Base-by-base conservation (phyloP, 2,797 vertebrate genomes). In the Spondyliosoma cantharus region DNA sequence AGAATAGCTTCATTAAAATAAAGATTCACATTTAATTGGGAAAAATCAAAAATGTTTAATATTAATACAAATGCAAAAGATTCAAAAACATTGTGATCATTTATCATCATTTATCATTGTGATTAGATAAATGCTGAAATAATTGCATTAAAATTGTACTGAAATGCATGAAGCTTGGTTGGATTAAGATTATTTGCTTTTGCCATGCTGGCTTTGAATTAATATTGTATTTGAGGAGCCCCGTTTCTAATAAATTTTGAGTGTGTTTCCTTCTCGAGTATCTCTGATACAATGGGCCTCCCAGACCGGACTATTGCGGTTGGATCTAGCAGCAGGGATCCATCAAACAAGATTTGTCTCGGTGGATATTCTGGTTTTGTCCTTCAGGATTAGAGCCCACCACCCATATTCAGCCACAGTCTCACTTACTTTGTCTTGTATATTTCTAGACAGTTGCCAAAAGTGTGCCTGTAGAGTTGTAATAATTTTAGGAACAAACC, bases 301-400 rank as follows among this genome's bases (percentile, higher is more conserved):
- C 90, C 88, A 86, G 91, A 89, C 89, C 69, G 80, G 87, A 64
- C 74, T 61, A 77, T 86, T 90, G 87, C 57, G 50, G 74, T 78
- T 72, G 85, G 89, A 89, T 88, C 89, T 71, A 89, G 74, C 91
- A 88, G 89, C 90, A 67, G 92, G 90, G 87, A 85, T 86, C 92
- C 89, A 88, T 93, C 90, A 92, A 93, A 94, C 89, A 79, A 84
- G 84, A 94, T 94, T 95, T 88, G 93, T 94, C 91, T 93, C 89
- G 89, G 86, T 92, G 91, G 91, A 94, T 92, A 88, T 93, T 50
- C 86, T 79, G 73, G 72, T 87, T 89, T 90, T 92, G 89, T 94
- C 81, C 83, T 87, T 62, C 66, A 76, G 90, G 90, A 91, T 93
- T 91, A 93, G 86, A 80, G 87, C 81, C 86, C 81, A 90, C 91